These are phyloP conservation scores for Aquila chrysaetos DNA, from an alignment of 2,797 vertebrate species.

Conservation along the genomic window DNA sequence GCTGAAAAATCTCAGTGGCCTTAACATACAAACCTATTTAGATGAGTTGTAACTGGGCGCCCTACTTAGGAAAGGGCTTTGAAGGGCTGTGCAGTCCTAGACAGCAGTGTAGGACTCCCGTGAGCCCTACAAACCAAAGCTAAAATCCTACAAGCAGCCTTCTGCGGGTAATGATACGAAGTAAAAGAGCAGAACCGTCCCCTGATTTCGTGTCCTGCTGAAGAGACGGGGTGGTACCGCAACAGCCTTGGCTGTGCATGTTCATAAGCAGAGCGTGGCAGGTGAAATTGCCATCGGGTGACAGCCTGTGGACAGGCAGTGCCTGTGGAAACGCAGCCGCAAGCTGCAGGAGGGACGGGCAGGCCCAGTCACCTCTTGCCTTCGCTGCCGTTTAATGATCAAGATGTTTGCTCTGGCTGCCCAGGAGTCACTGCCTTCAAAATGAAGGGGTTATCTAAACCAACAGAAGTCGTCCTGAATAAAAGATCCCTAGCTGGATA, in stretches of 20 bases:
- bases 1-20: conserved; percentile 1
- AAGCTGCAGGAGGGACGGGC: not conserved
- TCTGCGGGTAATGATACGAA: accelerated
- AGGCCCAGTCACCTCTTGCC: not conserved
- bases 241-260: not conserved
- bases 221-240: not conserved
- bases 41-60: not conserved
- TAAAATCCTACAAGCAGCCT: not conserved
- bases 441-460: not conserved
- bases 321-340: not conserved
- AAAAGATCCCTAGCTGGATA: not conserved
- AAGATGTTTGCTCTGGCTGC: not conserved
- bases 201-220: not conserved
- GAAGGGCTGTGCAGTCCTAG: not conserved
- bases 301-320: not conserved
- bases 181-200: not conserved
- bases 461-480: not conserved
- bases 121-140: not conserved
- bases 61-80: not conserved
- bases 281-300: not conserved
- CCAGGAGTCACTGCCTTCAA: not conserved
- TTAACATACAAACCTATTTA: conserved; percentile 51
- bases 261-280: not conserved
- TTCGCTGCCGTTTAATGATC: not conserved
- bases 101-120: not conserved